These are phyloP conservation scores for Nysson spinosus DNA, from an alignment of 2,888 invertebrate species.

Conservation along the genomic window DNA sequence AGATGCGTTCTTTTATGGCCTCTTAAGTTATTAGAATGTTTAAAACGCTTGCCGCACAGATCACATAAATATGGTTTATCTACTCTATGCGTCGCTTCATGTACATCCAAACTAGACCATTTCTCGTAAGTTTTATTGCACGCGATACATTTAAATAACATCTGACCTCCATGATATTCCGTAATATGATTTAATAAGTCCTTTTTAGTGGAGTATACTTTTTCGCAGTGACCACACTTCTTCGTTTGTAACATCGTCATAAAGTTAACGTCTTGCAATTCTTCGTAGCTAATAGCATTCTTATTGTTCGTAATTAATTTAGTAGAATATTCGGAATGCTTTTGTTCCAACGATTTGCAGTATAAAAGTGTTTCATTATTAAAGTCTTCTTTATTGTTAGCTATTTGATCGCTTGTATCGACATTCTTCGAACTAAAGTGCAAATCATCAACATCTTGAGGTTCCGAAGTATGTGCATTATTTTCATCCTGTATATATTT, in stretches of 20 bases:
- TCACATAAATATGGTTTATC: slow-evolving; percentile 72
- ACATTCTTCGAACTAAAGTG: slow-evolving; percentile 1
- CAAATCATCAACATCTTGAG: background rate
- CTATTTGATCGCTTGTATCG: slow-evolving; percentile 6
- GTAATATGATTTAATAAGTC: slow-evolving; percentile 64
- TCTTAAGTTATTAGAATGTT: slow-evolving; percentile 71
- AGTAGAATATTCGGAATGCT: background rate
- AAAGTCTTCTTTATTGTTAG: slow-evolving; percentile 20
- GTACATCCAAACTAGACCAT: slow-evolving; percentile 70
- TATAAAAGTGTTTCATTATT: slow-evolving; percentile 12
- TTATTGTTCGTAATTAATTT: background rate
- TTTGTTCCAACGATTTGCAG: slow-evolving; percentile 6
- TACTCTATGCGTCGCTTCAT: slow-evolving; percentile 68
- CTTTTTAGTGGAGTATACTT: slow-evolving; percentile 52
- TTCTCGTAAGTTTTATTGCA: slow-evolving; percentile 68
- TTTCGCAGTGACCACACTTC: slow-evolving; percentile 64
- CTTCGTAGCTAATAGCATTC: background rate
- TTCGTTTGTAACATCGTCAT: slow-evolving; percentile 8
- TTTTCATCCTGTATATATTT: slow-evolving; percentile 8
- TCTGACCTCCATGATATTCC: slow-evolving; percentile 56
- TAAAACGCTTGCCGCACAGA: slow-evolving; percentile 74
- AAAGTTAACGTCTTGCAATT: slow-evolving; percentile 6
- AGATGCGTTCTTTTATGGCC: slow-evolving; percentile 72
- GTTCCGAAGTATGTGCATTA: slow-evolving; percentile 3
- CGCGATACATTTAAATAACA: slow-evolving; percentile 63